Evolutionary conservation across 2,888 invertebrate genomes (phyloP).

Genomic region (Blastobasis lacticolella): DNA sequence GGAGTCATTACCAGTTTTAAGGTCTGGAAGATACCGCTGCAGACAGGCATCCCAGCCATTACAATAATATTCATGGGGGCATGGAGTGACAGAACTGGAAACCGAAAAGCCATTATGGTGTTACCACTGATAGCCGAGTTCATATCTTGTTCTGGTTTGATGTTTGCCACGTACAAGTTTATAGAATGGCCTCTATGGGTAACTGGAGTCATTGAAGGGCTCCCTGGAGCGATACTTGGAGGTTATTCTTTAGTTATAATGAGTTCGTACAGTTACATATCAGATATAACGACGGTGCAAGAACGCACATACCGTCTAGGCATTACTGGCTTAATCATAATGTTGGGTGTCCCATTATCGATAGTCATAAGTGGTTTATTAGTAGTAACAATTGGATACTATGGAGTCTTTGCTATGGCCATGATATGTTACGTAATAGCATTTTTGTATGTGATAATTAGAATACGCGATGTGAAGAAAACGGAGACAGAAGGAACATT

Average conservation of each 20-base stretch:
- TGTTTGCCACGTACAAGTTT: conserved; percentile 70
- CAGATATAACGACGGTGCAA: conserved; percentile 73
- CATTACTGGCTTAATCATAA: conserved; percentile 69
- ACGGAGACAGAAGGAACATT: conserved; percentile 36
- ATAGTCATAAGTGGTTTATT: conserved; percentile 67
- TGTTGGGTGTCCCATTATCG: conserved; percentile 65
- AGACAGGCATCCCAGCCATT: conserved; percentile 71
- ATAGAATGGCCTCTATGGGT: conserved; percentile 71
- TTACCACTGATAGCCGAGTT: conserved; percentile 72
- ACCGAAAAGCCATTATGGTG: conserved; percentile 72
- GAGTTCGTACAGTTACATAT: conserved; percentile 76
- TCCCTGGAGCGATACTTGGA: conserved; percentile 74
- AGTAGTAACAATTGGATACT: conserved; percentile 57
- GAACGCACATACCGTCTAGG: conserved; percentile 77
- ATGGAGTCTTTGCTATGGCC: conserved; percentile 54
- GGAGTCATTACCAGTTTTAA: conserved; percentile 65
- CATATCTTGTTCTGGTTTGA: conserved; percentile 60
- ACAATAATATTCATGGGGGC: conserved; percentile 74
- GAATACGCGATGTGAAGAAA: conserved; percentile 48
- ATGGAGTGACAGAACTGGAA: conserved; percentile 76
- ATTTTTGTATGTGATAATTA: conserved; percentile 45
- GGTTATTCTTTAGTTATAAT: conserved; percentile 72
- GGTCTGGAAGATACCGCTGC: conserved; percentile 69
- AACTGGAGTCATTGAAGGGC: conserved; percentile 67
- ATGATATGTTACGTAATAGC: conserved; percentile 42